Evolutionary conservation across 2,888 invertebrate species (phyloP), one percentile per base, ranked within the genome.

Genomic region (Andrena minutula): DNA sequence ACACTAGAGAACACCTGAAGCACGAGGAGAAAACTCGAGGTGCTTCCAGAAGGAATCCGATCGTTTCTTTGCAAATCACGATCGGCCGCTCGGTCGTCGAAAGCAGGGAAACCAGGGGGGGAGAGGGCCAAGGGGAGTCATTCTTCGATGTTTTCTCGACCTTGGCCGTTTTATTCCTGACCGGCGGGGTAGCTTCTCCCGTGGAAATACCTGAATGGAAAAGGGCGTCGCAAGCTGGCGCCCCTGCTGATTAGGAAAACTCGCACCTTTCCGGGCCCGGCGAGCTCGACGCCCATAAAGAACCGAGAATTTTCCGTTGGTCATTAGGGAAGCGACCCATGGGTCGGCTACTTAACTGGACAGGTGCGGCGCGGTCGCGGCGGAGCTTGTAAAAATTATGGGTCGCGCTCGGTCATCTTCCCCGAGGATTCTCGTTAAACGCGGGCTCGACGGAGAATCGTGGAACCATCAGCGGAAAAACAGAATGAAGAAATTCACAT

Each of bases 201-300:
- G 49, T 47, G 53, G 70, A 73, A 83, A 77, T 85, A 85, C 81
- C 86, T 87, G 84, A 89, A 90, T 84, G 87, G 77, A 84, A 76
- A 76, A 87, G 79, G 83, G 84, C 80, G 82, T 77, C 83, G 84
- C 78, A 79, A 80, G 79, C 79, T 72, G 83, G 82, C 81, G 80
- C 78, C 74, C 78, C 71, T 72, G 72, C 66, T 78, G 75, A 84
- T 81, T 79, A 66, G 72, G 82, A 75, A 80, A 84, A 76, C 79
- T 73, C 65, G 80, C 83, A 79, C 71, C 71, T 82, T 82, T 71
- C n/a, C 32, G 32, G 49, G 20, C 12, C 26, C 51, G n/a, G n/a
- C 41, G 12, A 20, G 10, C n/a, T 5, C 60, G 23, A 28, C 41
- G 49, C 16, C 58, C 28, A 51, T 56, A 70, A 80, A 64, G 69